Percentiles rank a stretch among this genome's conserved stretches.
Evolutionary conservation across 2,113 vertebrate species (phyloP).

Genomic region (Grammomys surdaster): DNA sequence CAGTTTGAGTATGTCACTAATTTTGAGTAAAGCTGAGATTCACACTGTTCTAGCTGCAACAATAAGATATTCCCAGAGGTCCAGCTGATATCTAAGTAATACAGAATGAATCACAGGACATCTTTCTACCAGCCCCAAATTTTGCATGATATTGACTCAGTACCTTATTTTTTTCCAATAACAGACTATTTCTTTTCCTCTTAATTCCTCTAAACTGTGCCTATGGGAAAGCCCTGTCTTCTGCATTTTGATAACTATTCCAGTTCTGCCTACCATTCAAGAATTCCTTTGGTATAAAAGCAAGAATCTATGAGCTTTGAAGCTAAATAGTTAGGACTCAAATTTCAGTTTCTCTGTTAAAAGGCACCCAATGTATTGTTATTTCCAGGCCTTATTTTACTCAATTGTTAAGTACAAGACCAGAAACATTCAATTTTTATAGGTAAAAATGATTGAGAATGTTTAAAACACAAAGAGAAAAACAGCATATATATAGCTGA

Average conservation of each 20-base stretch:
- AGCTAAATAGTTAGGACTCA: not conserved
- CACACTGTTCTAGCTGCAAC: not conserved
- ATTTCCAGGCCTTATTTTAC: not conserved
- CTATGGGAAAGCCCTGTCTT: not conserved
- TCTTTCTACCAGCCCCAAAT: not conserved
- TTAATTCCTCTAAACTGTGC: not conserved
- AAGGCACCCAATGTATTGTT: not conserved
- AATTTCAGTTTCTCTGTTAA: not conserved
- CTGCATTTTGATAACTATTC: not conserved
- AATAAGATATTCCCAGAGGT: not conserved
- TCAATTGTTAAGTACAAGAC: not conserved
- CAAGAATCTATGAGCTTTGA: not conserved
- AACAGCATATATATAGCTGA: rapidly evolving
- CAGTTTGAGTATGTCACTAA: not conserved
- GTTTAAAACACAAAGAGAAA: not conserved
- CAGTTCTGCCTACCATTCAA: not conserved
- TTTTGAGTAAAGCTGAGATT: not conserved
- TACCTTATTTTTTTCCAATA: not conserved
- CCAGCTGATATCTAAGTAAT: not conserved
- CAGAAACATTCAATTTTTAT: not conserved
- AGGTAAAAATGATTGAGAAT: not conserved
- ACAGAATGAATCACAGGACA: not conserved
- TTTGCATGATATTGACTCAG: not conserved
- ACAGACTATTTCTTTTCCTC: not conserved
- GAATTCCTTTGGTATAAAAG: not conserved